Evolutionary conservation across 2,797 vertebrate species (phyloP), one percentile per base, ranked within the genome.

Genomic region (Tokudaia tokunoshimensis): DNA sequence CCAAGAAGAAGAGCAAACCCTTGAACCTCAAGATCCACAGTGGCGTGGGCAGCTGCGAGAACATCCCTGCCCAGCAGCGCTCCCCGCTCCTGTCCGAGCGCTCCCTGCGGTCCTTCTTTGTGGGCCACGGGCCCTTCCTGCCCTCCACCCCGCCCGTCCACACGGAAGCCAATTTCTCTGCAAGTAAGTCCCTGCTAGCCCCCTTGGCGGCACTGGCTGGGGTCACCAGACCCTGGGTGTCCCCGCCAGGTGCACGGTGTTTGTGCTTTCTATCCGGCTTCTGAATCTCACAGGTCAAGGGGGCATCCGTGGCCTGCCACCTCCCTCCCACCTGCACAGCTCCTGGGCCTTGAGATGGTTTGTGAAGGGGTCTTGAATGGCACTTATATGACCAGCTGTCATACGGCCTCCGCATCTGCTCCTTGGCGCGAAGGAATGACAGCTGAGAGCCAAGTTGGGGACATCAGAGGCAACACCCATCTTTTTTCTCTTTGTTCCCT

Each of bases 21-120:
- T 97, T 99, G 98, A 99, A 99, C 99, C 99, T 99, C 98, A 99
- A 99, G 99, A 99, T 99, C 98, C 99, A 99, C 98, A 99, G 99
- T 99, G 99, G 99, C 0, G 99, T 99, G 98, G 99, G 99, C 91
- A 99, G 99, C 98, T 99, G 99, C 0, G 99, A 99, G 98, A 99
- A 99, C 98, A 99, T 99, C 97, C 99, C 99, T 0, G 99, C 99
- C 0, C 99, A 99, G 98, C 99, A 99, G 98, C 99, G 99, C 94
- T 99, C 99, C 0, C 99, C 99, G 0, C 99, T 99, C 44, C 99
- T 99, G 97, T 99, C 98, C 0, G 99, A 99, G 96, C 99, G 99
- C 92, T 99, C 99, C 44, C 99, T 99, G 92, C 99, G 99, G 61
- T 99, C 99, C 97, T 99, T 99, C 99, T 99, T 99, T 86, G 98